A percentile compares a stretch with the other conserved stretches of the same genome.
phyloP scores from a whole-genome alignment of 2,888 invertebrate species.

The Drosophila affinis region DNA sequence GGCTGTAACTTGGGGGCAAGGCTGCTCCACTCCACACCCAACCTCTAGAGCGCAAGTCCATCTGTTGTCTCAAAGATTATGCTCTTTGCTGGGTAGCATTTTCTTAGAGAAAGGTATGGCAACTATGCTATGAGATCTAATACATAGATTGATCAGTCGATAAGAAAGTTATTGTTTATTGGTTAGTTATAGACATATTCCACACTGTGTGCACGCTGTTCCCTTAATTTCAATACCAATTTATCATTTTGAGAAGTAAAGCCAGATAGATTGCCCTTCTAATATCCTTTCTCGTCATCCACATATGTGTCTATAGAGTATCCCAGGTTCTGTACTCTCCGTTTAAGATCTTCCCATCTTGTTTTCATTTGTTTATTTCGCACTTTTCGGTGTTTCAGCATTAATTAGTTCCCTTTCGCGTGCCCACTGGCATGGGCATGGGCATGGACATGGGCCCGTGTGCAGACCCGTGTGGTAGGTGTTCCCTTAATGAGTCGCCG shows the following conservation, averaged over 20 bases:
- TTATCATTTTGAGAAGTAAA: no score
- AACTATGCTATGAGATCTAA: no score
- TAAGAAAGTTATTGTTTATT: no score
- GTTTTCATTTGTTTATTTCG: conserved; percentile 65
- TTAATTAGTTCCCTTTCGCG: conserved; percentile 72
- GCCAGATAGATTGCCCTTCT: no score
- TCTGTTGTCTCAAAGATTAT: conserved; percentile 20
- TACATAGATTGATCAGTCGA: no score
- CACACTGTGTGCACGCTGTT: no score
- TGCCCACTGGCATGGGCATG: conserved; percentile 53
- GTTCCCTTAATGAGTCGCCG: conserved; percentile 70
- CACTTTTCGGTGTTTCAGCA: conserved; percentile 57
- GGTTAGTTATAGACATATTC: no score
- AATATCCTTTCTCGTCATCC: no score
- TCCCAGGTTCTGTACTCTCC: neutral
- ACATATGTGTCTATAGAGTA: conserved; percentile 13
- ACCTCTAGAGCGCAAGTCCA: conserved; percentile 28
- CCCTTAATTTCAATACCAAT: no score
- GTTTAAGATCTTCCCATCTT: conserved; percentile 15
- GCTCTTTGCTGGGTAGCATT: conserved; percentile 2
- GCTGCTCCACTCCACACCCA: conserved; percentile 65
- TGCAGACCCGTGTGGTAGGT: conserved; percentile 48
- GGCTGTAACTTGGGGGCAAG: conserved; percentile 50
- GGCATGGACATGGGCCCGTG: neutral
- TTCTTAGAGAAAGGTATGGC: neutral